A percentile compares a stretch with the other conserved stretches of the same genome.
Evolutionary conservation across 2,888 invertebrate species (phyloP).

Genomic region (Arctia plantaginis): DNA sequence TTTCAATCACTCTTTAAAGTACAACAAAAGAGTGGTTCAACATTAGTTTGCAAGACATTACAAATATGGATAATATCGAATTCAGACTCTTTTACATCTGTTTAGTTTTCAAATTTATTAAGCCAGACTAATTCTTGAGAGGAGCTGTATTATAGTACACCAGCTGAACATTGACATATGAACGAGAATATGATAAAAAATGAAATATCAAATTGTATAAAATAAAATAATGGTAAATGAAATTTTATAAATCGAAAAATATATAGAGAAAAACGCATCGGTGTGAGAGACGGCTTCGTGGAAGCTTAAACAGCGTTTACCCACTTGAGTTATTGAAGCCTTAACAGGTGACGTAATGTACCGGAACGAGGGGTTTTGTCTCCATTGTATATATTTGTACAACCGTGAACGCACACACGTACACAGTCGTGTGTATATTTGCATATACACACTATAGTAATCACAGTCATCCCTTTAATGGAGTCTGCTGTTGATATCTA

Average conservation of each 20-base stretch:
- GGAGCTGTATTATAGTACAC: no score
- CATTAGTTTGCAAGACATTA: no score
- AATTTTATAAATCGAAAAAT: neutral
- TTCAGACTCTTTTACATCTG: no score
- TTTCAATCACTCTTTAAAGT: no score
- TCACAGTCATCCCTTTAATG: neutral
- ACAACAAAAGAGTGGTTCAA: no score
- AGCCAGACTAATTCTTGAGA: no score
- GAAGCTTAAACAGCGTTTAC: conserved; percentile 55
- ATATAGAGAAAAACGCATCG: conserved; percentile 6
- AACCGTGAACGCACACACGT: conserved; percentile 26
- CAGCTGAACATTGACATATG: no score
- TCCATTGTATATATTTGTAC: conserved; percentile 39
- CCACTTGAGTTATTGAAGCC: conserved; percentile 61
- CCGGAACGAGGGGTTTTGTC: conserved; percentile 44
- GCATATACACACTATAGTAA: conserved; percentile 4
- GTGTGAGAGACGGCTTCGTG: conserved; percentile 35
- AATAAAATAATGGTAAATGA: no score
- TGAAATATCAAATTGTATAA: no score
- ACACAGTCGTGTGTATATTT: conserved; percentile 5
- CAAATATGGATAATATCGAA: no score
- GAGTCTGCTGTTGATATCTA: neutral
- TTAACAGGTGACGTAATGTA: conserved; percentile 60
- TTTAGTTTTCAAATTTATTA: no score
- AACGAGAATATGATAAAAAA: no score